Conservation (phyloP, 2,888 invertebrate genomes). For the Meandrusa payeni region DNA sequence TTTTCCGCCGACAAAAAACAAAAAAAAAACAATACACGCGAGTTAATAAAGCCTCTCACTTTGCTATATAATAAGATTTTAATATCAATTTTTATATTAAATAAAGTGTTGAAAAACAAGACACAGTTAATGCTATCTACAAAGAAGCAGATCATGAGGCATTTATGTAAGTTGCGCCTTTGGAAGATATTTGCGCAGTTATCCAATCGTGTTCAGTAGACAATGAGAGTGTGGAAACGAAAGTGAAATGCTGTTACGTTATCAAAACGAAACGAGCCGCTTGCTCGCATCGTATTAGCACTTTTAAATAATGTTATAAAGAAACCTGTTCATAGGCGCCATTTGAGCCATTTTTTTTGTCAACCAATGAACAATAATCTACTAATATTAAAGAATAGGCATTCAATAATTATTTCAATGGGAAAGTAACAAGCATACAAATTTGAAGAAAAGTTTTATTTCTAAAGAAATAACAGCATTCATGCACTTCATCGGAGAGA, state of each 20-base stretch:
- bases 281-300: constrained; percentile 44
- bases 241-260: constrained; percentile 74
- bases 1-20: constrained; percentile 17
- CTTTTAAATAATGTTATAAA: constrained; percentile 30
- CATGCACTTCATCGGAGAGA: no score
- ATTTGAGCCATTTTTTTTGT: no score
- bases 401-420: no score
- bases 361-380: no score
- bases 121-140: constrained; percentile 67
- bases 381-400: no score
- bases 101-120: constrained; percentile 53
- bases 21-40: constrained; percentile 22
- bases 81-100: constrained; percentile 54
- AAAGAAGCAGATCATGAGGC: constrained; percentile 46
- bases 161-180: constrained; percentile 64
- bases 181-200: constrained; percentile 68
- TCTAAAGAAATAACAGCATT: no score
- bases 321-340: constrained; percentile 24
- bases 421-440: no score
- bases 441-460: no score
- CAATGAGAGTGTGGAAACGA: constrained; percentile 75
- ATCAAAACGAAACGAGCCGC: constrained; percentile 51
- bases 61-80: constrained; percentile 56
- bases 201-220: constrained; percentile 70
- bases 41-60: constrained; percentile 47